Percentiles rank a stretch among this genome's conserved stretches.
Evolutionary conservation across 1,140 invertebrate genomes (phyloP).

Genomic region (Pseudomyrmex pallidus): DNA sequence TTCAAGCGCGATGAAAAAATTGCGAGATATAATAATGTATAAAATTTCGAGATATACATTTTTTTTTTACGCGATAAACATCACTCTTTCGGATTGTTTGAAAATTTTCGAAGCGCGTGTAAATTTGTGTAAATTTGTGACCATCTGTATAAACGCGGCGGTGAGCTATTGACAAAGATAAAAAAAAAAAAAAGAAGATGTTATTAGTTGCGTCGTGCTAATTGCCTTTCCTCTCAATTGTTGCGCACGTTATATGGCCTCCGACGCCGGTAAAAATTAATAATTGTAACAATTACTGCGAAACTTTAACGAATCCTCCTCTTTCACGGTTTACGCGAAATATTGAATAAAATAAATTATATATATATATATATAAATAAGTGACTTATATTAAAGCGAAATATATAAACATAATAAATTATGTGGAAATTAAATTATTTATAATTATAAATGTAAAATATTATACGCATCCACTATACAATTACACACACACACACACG

Average conservation of each 20-base stretch:
- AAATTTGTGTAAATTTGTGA: slow-evolving; percentile 4
- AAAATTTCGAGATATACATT: background rate
- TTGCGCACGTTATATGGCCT: background rate
- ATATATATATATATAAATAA: background rate
- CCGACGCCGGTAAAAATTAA: background rate
- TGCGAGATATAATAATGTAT: too few relatives aligned
- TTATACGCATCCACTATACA: background rate
- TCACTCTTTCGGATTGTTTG: background rate
- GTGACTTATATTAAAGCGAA: slow-evolving; percentile 13
- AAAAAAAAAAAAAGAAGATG: background rate
- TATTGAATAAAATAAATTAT: slow-evolving; percentile 18
- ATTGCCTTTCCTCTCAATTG: slow-evolving; percentile 30
- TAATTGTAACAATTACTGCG: background rate
- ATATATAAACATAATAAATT: slow-evolving; percentile 59
- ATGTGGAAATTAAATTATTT: slow-evolving; percentile 42
- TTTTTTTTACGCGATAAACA: background rate
- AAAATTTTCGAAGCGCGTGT: background rate
- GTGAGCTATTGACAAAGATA: background rate
- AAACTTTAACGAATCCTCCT: background rate
- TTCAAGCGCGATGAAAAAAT: background rate
- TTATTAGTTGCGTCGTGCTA: slow-evolving; percentile 7
- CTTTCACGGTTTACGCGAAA: slow-evolving; percentile 1
- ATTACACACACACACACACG: background rate
- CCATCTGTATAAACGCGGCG: background rate
- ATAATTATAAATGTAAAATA: slow-evolving; percentile 13